Evolutionary conservation across 2,113 vertebrate genomes (phyloP), one percentile per base, ranked within the genome.

Genomic region (Corythornis vintsioides): DNA sequence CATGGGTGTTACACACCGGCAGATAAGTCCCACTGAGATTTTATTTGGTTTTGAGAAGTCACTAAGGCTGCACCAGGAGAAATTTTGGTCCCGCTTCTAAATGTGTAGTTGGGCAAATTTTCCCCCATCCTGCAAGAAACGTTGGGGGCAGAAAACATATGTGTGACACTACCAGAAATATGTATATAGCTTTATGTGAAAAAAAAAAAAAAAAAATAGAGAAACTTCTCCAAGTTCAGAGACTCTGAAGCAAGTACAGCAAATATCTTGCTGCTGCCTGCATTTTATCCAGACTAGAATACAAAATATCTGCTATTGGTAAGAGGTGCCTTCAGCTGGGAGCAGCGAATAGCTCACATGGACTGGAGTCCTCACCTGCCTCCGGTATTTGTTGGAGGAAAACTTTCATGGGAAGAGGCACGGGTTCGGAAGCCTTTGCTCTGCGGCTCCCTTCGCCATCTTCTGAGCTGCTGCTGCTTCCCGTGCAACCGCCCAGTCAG

Each of bases 391-490:
- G 60, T 28, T 6, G 42, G 89, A 12, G 25, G 16, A 26, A 64
- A 18, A 4, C 20, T 55, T 15, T 22, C 43, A 2, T 0, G 35
- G 7, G 40, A 6, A 67, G 82, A 40, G 40, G 40, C 2, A 3
- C 17, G 38, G 56, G 56, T 52, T 38, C 1, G 43, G 53, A 25
- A 57, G 4, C 26, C 3, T 20, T 83, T 26, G 35, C 45, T 59
- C 35, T 5, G 11, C 63, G 42, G 59, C 86, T 47, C 79, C 83
- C 35, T 22, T 76, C 33, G 3, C 28, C 67, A 26, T 29, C 47
- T 61, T 29, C 13, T 0, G 50, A 67, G 71, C 38, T 13, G 55
- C 81, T 6, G 72, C 47, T 5, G 72, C 53, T 35, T 16, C 47
- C 79, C 47, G 18, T 4, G 35, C 42, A 50, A 7, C 43, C 4